Conservation (phyloP, 1,140 invertebrate genomes). For the Drosophila rufa region DNA sequence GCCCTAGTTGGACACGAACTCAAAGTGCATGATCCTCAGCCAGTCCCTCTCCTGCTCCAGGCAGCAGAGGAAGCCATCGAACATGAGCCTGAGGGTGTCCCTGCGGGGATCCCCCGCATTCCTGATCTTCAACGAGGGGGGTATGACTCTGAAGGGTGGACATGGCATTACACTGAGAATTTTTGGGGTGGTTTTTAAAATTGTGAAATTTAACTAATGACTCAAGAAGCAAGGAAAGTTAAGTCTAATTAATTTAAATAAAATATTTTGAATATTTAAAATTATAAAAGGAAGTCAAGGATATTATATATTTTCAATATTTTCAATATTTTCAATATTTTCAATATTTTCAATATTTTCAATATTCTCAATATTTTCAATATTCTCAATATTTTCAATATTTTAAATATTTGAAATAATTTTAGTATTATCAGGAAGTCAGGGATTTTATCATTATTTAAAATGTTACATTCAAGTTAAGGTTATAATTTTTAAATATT, state of each 20-base stretch:
- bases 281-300: no score
- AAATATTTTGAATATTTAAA: not conserved
- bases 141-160: not conserved
- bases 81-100: constrained; percentile 22
- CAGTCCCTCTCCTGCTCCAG: constrained; percentile 56
- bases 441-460: no score
- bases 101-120: not conserved
- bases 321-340: no score
- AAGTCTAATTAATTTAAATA: not conserved
- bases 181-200: not conserved
- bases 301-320: no score
- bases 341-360: no score
- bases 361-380: no score
- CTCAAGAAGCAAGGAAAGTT: not conserved
- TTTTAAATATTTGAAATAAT: no score
- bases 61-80: constrained; percentile 51
- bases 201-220: not conserved
- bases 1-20: constrained; percentile 52
- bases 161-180: not conserved
- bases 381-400: not conserved
- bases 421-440: no score
- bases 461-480: no score
- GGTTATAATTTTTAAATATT: no score
- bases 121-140: no score
- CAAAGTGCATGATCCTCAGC: constrained; percentile 54